phyloP scores from a whole-genome alignment of 2,113 vertebrate genomes.

The Falcunculus frontatus region DNA sequence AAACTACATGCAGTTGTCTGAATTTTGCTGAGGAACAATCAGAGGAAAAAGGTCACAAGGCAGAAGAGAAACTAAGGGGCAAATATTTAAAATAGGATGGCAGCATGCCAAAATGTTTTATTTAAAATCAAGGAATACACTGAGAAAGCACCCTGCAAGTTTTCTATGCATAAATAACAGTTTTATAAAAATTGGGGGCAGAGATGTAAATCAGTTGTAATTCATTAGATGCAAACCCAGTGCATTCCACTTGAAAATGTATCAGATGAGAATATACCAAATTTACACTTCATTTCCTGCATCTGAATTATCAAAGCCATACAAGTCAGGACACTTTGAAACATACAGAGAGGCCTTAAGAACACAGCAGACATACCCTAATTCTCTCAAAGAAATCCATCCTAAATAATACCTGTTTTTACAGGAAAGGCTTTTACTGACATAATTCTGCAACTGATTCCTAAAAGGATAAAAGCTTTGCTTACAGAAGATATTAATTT shows the following conservation, averaged over 20 bases:
- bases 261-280: background rate
- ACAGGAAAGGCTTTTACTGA: background rate
- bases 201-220: background rate
- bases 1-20: background rate
- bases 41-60: background rate
- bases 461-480: conserved; percentile 17
- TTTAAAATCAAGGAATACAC: background rate
- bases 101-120: background rate
- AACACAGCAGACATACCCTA: background rate
- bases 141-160: background rate
- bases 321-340: background rate
- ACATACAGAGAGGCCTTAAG: background rate
- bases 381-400: background rate
- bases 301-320: background rate
- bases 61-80: background rate
- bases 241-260: background rate
- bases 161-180: background rate
- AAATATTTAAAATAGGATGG: background rate
- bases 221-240: background rate
- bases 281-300: background rate
- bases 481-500: conserved; percentile 28
- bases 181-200: background rate
- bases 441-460: background rate
- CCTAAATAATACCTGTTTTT: background rate
- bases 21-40: background rate